Base-by-base conservation (phyloP, 2,797 vertebrate species). In the Glyptemys insculpta region DNA sequence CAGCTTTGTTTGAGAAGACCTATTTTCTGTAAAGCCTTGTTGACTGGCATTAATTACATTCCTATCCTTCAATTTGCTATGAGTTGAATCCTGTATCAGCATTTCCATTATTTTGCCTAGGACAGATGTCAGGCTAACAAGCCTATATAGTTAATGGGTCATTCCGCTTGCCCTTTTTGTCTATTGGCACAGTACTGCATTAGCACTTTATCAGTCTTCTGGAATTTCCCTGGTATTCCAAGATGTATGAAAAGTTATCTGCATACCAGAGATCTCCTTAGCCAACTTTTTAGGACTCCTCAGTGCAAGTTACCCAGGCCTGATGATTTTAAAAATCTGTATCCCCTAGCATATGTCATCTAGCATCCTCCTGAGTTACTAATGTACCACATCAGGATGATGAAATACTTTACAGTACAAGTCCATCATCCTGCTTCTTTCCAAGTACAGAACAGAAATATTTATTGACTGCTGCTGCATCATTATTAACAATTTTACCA, bases 1-100 rank as follows among this genome's bases (percentile, higher is more conserved):
- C 94, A 96, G 88, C 94, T 97, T 95, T 97, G 96, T 96, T 96
- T 96, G 96, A 96, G 96, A 96, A 96, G 96, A 85, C 89, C 95
- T 91, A 88, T 72, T 97, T 94, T 95, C 96, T 92, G 92, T 87
- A 88, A 57, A 93, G 93, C 81, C 91, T 44, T 93, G 96, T 95
- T 96, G 96, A 94, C 95, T 96, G 92, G 53, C 94, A 94, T 89
- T 97, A 96, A 96, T 96, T 96, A 96, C 92, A 80, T 90, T 97
- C 89, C 82, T 56, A 80, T 81, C 96, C 96, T 96, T 97, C 96
- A 96, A 96, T 97, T 96, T 93, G 96, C 96, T 91, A 94, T 96
- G 95, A 96, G 96, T 94, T 91, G 91, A 91, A 92, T 94, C 27
- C 29, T 93, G 85, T 95, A 94, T 96, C 96, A 96, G 92, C 87